phyloP scores from a whole-genome alignment of 2,113 vertebrate species.

The Callipepla squamata region DNA sequence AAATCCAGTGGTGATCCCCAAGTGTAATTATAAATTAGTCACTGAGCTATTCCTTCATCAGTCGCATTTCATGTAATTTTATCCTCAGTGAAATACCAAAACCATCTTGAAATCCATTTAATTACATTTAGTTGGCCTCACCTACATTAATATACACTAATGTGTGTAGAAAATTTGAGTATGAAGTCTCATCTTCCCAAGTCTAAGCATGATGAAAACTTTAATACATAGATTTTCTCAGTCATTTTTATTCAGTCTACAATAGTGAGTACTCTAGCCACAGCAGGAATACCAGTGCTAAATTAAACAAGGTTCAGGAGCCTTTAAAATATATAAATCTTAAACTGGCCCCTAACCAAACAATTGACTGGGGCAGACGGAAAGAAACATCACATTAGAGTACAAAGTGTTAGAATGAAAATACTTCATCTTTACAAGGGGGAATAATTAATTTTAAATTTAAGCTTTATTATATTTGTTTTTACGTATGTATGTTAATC shows the following conservation, averaged over 20 bases:
- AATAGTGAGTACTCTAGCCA: not conserved
- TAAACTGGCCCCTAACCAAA: not conserved
- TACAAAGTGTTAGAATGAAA: not conserved
- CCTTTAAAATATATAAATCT: not conserved
- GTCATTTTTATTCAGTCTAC: not conserved
- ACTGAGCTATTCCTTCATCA: not conserved
- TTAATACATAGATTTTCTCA: not conserved
- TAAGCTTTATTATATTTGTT: not conserved
- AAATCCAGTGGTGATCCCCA: fast-evolving
- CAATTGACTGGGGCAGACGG: not conserved
- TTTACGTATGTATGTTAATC: not conserved
- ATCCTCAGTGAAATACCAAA: not conserved
- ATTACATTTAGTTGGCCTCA: not conserved
- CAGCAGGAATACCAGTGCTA: not conserved
- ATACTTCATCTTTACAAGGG: not conserved
- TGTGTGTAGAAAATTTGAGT: not conserved
- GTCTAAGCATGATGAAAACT: not conserved
- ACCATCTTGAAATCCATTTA: not conserved
- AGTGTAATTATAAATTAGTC: not conserved
- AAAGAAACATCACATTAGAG: not conserved
- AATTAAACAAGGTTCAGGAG: not conserved
- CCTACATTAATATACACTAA: not conserved
- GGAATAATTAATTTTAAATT: not conserved
- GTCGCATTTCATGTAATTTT: not conserved
- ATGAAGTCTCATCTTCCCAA: not conserved